Evolutionary conservation across 2,113 vertebrate species (phyloP).

Genomic region (Piaya cayana): DNA sequence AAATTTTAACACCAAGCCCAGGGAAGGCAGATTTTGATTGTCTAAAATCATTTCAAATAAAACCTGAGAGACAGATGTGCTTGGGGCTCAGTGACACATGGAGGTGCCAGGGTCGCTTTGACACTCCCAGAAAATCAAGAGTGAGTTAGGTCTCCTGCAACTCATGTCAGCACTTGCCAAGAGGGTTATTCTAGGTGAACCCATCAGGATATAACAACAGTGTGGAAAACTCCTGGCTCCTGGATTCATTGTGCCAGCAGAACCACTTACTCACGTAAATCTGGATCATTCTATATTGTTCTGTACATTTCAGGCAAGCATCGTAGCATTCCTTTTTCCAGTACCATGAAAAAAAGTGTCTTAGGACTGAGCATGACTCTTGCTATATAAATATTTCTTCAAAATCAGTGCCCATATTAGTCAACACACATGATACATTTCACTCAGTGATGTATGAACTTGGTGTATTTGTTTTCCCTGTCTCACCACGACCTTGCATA

Average conservation of each 20-base stretch:
- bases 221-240: background rate
- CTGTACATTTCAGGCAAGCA: background rate
- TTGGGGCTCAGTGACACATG: background rate
- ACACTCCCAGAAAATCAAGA: background rate
- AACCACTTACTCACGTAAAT: background rate
- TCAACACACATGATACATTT: background rate
- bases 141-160: background rate
- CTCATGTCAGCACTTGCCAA: background rate
- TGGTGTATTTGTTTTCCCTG: background rate
- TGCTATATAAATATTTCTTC: background rate
- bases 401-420: background rate
- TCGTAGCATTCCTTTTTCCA: background rate
- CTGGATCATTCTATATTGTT: accelerated
- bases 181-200: background rate
- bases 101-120: background rate
- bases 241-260: background rate
- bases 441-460: background rate
- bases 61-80: background rate
- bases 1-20: background rate
- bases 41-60: background rate
- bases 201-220: background rate
- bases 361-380: background rate
- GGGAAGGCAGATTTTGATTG: background rate
- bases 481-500: background rate
- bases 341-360: background rate